phyloP scores from a whole-genome alignment of 30 jellyfish, hydroid and myxozoan genomes.

The Mastigias papua region DNA sequence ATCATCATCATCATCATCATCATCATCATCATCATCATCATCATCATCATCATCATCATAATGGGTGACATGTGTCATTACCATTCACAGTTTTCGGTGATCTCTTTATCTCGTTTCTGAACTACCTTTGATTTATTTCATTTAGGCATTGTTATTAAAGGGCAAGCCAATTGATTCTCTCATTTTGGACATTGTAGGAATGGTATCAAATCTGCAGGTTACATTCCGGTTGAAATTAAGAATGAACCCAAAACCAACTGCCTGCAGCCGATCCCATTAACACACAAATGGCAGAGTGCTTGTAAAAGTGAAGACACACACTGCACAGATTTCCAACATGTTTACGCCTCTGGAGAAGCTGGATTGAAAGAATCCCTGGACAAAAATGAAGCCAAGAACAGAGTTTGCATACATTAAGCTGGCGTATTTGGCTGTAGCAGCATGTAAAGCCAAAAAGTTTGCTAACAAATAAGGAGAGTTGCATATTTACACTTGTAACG shows the following conservation, averaged over 20 bases:
- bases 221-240: constrained; percentile 27
- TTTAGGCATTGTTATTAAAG: too few species aligned
- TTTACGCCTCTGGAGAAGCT: constrained; percentile 4
- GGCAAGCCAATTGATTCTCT: background rate
- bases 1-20: too few species aligned
- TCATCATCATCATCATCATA: too few species aligned
- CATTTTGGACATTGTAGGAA: background rate
- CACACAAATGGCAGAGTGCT: constrained; percentile 41
- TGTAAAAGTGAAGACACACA: constrained; percentile 10
- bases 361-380: background rate
- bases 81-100: too few species aligned
- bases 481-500: too few species aligned
- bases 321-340: constrained; percentile 22
- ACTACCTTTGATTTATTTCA: too few species aligned
- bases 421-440: too few species aligned
- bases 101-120: too few species aligned
- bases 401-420: background rate
- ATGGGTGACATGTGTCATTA: too few species aligned
- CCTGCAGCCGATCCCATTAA: constrained; percentile 59
- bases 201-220: constrained; percentile 23
- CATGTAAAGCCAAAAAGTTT: too few species aligned
- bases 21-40: too few species aligned
- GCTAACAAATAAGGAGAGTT: too few species aligned
- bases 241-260: constrained; percentile 52
- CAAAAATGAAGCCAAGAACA: background rate